A percentile compares a stretch with the other conserved stretches of the same genome.
Evolutionary conservation across 2,113 vertebrate genomes (phyloP).

Genomic region (Cyphomyrus discorhynchus): DNA sequence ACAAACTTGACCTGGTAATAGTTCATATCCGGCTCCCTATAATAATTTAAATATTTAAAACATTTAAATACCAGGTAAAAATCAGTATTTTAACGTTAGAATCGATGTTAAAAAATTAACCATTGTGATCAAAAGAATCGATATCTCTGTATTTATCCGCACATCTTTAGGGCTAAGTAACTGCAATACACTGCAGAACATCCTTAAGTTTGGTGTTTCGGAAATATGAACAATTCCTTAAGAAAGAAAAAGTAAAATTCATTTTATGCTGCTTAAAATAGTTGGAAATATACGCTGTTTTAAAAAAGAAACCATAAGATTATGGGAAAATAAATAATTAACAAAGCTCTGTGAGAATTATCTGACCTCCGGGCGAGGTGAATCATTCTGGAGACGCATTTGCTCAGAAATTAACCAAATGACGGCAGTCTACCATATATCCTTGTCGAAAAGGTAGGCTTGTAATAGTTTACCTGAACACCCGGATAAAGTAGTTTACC

Average conservation of each 20-base stretch:
- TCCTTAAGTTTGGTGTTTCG: not conserved
- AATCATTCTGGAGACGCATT: not conserved
- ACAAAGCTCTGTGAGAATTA: not conserved
- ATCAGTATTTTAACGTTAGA: not conserved
- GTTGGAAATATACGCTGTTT: not conserved
- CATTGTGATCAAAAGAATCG: not conserved
- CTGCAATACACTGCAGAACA: not conserved
- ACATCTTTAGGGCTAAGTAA: not conserved
- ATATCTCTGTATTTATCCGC: not conserved
- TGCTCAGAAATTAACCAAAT: not conserved
- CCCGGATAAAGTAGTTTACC: not conserved
- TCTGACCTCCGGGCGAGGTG: not conserved
- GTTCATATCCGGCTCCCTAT: not conserved
- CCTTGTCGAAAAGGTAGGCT: not conserved
- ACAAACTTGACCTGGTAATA: not conserved
- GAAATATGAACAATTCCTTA: not conserved
- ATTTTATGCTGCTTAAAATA: not conserved
- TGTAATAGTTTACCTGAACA: not conserved
- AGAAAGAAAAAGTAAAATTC: not conserved
- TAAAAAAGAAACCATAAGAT: not conserved
- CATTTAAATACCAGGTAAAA: not conserved
- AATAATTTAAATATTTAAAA: not conserved
- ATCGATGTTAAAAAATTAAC: not conserved
- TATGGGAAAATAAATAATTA: not conserved
- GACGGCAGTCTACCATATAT: not conserved